Evolutionary conservation across 2,113 vertebrate species (phyloP), one percentile per base, ranked within the genome.

Genomic region (Smithornis capensis): DNA sequence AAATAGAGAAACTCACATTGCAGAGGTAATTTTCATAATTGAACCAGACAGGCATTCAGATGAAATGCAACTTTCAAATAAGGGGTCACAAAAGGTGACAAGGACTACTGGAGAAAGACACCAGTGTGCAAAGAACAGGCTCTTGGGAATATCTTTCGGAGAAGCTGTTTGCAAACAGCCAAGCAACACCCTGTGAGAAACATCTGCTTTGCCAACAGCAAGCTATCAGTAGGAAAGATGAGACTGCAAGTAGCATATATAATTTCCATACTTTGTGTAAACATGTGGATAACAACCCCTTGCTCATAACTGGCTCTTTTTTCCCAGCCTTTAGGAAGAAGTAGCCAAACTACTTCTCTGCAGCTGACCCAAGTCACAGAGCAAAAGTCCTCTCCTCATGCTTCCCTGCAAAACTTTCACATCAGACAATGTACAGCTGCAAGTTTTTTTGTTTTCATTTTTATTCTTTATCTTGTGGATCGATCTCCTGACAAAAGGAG

Each of bases 131-230:
- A 63, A 44, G 21, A 3, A 4, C 12, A 7, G 0, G 2, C 64
- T 75, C 64, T 23, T 53, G 76, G 76, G 85, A 93, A 56, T 0
- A 6, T 62, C 67, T 76, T 67, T 74, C 74, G 64, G 85, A 87
- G n/a, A 79, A 76, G 50, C 12, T 90, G 79, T 83, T 88, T 95
- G 89, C 88, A 94, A 91, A 81, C 64, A 96, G 77, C 19, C 81
- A 55, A 73, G 81, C 53, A 69, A 53, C 24, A 24, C 47, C 76
- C 85, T 38, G 31, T 15, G 79, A 90, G 64, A 80, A 96, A 93
- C 85, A 92, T 86, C 93, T 94, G 93, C 79, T 86, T 83, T 90
- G 94, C 82, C 85, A 93, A 64, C 60, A 96, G 96, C 88, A 90
- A 88, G 79, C 31, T 17, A 85, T 67, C 78, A 86, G 91, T 25